Evolutionary conservation across 2,797 vertebrate genomes (phyloP).

Genomic region (Petrocephalus schoutedeni): DNA sequence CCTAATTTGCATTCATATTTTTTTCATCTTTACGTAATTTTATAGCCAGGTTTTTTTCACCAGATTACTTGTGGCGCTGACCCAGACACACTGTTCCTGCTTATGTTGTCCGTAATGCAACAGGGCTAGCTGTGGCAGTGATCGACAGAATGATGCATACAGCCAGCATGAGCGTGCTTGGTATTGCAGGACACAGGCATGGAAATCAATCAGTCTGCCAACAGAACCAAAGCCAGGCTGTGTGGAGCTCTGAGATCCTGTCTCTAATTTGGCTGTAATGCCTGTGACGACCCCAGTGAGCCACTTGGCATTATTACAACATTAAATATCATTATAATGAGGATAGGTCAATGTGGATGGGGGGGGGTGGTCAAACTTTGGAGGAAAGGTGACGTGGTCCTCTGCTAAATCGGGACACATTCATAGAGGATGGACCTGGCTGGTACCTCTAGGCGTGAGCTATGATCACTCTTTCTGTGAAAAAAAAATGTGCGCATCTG

Average conservation of each 20-base stretch:
- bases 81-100: not conserved
- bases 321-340: not conserved
- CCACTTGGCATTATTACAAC: not conserved
- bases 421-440: not conserved
- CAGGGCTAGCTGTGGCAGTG: not conserved
- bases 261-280: not conserved
- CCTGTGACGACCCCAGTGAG: not conserved
- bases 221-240: not conserved
- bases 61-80: too few relatives aligned
- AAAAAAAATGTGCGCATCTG: not conserved
- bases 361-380: not conserved
- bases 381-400: not conserved
- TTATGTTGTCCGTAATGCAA: not conserved
- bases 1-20: too few relatives aligned
- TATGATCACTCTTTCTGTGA: not conserved
- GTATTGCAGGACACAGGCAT: not conserved
- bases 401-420: not conserved
- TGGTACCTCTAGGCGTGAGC: not conserved
- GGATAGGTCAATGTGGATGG: not conserved
- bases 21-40: too few relatives aligned
- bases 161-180: not conserved
- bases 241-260: not conserved
- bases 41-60: too few relatives aligned
- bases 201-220: not conserved
- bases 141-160: not conserved